Percentiles rank a stretch among this genome's conserved stretches.
These are phyloP conservation scores for Pseudomugil gertrudae DNA, from an alignment of 2,797 vertebrate species.

Conservation along the genomic window DNA sequence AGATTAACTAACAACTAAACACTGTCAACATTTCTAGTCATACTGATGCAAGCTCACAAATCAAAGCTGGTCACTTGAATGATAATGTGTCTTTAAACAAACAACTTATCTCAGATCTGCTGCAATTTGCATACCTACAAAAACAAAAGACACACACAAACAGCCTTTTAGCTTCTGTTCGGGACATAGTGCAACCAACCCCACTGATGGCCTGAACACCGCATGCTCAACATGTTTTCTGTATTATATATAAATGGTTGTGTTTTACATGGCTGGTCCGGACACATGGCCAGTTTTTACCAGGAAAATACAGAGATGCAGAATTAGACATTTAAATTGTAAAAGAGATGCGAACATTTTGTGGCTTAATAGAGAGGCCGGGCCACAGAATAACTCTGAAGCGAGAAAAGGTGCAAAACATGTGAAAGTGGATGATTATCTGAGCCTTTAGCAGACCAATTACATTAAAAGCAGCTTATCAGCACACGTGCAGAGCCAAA, in stretches of 20 bases:
- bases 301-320: background rate
- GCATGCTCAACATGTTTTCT: slow-evolving; percentile 5
- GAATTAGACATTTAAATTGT: background rate
- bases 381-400: background rate
- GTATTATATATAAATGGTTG: background rate
- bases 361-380: no score
- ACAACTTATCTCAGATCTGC: background rate
- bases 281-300: background rate
- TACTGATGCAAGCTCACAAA: background rate
- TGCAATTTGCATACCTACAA: background rate
- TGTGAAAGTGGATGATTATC: background rate
- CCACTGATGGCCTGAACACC: slow-evolving; percentile 1
- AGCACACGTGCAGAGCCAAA: slow-evolving; percentile 1
- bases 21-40: background rate
- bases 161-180: background rate
- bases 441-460: background rate
- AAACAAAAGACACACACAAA: background rate
- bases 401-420: background rate
- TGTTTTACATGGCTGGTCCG: slow-evolving; percentile 9
- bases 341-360: background rate
- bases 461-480: slow-evolving; percentile 2
- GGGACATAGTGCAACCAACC: slow-evolving; percentile 1
- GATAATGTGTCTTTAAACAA: background rate
- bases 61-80: background rate
- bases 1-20: no score